A percentile compares a stretch with the other conserved stretches of the same genome.
phyloP scores from a whole-genome alignment of 2,113 vertebrate species.

The Brachyistius frenatus region DNA sequence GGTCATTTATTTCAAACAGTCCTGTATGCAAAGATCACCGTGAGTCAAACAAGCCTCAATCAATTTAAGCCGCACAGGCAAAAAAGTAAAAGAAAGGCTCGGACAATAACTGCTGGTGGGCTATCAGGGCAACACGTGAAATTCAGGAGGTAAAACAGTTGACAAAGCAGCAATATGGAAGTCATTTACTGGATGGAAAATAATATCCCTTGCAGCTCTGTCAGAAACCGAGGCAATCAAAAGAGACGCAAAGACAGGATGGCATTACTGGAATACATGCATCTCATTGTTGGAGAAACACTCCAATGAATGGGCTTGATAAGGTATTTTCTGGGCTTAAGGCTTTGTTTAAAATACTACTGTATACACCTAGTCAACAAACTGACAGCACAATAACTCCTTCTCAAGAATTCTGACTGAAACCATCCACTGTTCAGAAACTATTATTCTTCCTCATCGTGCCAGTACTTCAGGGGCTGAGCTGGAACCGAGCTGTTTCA shows the following conservation, averaged over 20 bases:
- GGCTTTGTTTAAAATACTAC: constrained; percentile 51
- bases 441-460: constrained; percentile 52
- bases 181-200: constrained; percentile 27
- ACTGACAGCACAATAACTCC: constrained; percentile 47
- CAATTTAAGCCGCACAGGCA: constrained; percentile 46
- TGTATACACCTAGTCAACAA: constrained; percentile 35
- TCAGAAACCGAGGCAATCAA: constrained; percentile 47
- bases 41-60: constrained; percentile 53
- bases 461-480: constrained; percentile 51
- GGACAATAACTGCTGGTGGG: constrained; percentile 21
- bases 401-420: constrained; percentile 32
- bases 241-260: constrained; percentile 20
- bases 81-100: background rate
- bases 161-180: constrained; percentile 35
- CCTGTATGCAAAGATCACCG: constrained; percentile 35
- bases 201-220: constrained; percentile 9
- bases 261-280: constrained; percentile 1
- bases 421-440: constrained; percentile 30
- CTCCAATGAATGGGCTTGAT: constrained; percentile 29
- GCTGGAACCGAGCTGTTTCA: constrained; percentile 45
- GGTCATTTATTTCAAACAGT: constrained; percentile 61
- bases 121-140: constrained; percentile 32
- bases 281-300: constrained; percentile 37
- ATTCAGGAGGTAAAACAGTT: constrained; percentile 37
- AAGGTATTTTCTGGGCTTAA: constrained; percentile 41